These are phyloP conservation scores for Cyprinodon brontotheroides DNA, from an alignment of 2,113 vertebrate genomes.

Conservation along the genomic window DNA sequence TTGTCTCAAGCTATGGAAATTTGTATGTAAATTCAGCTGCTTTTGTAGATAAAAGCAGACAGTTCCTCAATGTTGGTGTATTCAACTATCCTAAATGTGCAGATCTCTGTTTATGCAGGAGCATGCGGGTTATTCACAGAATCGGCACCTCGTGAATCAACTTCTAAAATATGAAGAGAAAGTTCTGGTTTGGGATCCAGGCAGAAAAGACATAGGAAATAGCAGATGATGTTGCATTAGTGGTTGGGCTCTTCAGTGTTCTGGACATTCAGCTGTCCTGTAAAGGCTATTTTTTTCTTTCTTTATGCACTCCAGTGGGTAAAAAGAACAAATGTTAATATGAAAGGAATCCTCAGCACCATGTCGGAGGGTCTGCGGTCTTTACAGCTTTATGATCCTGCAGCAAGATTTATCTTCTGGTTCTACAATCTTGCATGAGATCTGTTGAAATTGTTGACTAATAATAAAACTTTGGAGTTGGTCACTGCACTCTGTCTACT, in stretches of 20 bases:
- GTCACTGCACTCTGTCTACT: background rate
- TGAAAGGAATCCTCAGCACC: background rate
- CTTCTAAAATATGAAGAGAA: background rate
- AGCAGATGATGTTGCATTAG: constrained; percentile 5
- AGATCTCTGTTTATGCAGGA: background rate
- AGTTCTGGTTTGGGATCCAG: background rate
- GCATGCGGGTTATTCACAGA: background rate
- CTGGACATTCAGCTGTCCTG: background rate
- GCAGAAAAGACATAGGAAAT: constrained; percentile 14
- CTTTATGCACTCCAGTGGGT: constrained; percentile 38
- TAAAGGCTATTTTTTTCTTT: constrained; percentile 10
- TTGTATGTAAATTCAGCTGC: background rate
- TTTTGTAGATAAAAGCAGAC: background rate
- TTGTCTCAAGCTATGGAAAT: constrained; percentile 14
- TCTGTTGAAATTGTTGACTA: constrained; percentile 38
- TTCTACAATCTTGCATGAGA: constrained; percentile 50
- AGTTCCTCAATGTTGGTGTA: background rate
- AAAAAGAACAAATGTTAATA: background rate
- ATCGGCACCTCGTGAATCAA: background rate
- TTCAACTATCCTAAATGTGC: background rate
- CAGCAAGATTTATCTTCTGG: constrained; percentile 31
- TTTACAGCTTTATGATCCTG: constrained; percentile 14
- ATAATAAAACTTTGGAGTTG: constrained; percentile 29
- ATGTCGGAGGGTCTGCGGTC: background rate
- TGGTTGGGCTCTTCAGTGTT: constrained; percentile 11